Evolutionary conservation across 35 echinoderm and acorn worm species (phyloP).

Genomic region (Strongylocentrotus purpuratus): DNA sequence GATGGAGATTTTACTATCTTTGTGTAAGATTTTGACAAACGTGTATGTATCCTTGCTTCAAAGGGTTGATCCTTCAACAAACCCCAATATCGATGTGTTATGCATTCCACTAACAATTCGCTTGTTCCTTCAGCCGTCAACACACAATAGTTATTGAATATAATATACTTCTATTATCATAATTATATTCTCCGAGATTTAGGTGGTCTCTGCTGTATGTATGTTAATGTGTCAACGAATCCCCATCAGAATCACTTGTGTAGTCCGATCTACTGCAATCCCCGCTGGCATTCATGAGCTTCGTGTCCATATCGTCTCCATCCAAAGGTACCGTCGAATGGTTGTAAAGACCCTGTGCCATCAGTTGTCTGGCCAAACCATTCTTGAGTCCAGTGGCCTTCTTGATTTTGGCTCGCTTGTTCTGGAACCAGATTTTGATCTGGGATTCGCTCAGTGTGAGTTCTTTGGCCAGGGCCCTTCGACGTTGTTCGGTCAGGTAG

Average conservation of each 20-base stretch:
- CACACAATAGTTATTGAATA: neutral
- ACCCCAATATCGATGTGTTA: neutral
- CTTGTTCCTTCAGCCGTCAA: neutral
- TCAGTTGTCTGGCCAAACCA: conserved; percentile 73
- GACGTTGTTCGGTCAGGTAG: conserved; percentile 86
- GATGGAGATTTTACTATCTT: no score
- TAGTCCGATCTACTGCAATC: conserved; percentile 47
- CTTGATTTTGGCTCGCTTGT: conserved; percentile 98
- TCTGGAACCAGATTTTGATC: conserved; percentile 99
- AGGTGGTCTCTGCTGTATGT: neutral
- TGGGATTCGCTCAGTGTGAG: conserved; percentile 87
- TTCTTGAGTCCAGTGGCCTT: conserved; percentile 88
- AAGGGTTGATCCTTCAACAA: neutral
- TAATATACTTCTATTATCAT: neutral
- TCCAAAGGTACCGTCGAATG: conserved; percentile 81
- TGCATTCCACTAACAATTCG: neutral
- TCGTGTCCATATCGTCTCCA: conserved; percentile 24
- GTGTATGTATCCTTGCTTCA: neutral
- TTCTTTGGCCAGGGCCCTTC: conserved; percentile 70
- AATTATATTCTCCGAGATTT: neutral
- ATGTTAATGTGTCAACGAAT: conserved; percentile 36
- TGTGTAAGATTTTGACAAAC: no score
- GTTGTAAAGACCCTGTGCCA: conserved; percentile 94
- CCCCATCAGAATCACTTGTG: conserved; percentile 42
- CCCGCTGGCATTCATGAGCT: conserved; percentile 2